Evolutionary conservation across 2,888 invertebrate genomes (phyloP).

Genomic region (Sicus ferrugineus): DNA sequence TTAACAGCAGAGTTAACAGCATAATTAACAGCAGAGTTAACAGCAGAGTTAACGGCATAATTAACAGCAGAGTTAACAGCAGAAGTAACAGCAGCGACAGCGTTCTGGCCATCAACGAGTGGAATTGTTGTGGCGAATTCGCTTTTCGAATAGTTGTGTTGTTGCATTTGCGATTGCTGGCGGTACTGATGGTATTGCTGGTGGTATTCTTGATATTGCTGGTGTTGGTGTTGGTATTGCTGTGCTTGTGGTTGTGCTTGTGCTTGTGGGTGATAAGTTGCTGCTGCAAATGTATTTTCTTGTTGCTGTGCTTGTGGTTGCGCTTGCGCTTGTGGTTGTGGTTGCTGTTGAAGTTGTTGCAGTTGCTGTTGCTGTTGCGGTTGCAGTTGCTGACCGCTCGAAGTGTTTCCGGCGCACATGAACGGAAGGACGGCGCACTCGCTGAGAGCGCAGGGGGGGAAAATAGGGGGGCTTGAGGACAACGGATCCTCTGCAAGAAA

Average conservation of each 20-base stretch:
- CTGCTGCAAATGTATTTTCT: slow-evolving; percentile 16
- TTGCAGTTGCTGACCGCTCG: too few relatives aligned
- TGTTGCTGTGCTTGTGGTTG: slow-evolving; percentile 41
- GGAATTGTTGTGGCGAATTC: slow-evolving; percentile 38
- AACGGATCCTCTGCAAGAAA: slow-evolving; percentile 58
- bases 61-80: slow-evolving; percentile 37
- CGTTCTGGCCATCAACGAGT: slow-evolving; percentile 37
- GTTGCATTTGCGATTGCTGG: neutral
- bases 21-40: slow-evolving; percentile 39
- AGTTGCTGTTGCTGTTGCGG: slow-evolving; percentile 31
- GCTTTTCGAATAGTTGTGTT: slow-evolving; percentile 2
- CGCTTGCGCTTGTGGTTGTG: slow-evolving; percentile 22
- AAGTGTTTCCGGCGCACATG: too few relatives aligned
- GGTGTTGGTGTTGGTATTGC: slow-evolving; percentile 33
- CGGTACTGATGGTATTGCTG: slow-evolving; percentile 33
- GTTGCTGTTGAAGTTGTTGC: slow-evolving; percentile 44
- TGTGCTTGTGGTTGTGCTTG: slow-evolving; percentile 17
- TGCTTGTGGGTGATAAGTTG: slow-evolving; percentile 27
- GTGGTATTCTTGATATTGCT: slow-evolving; percentile 1
- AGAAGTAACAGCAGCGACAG: slow-evolving; percentile 28
- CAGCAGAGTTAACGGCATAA: too few relatives aligned
- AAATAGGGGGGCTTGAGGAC: slow-evolving; percentile 47
- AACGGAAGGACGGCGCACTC: too few relatives aligned
- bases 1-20: too few relatives aligned
- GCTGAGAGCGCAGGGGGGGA: slow-evolving; percentile 43